A percentile compares a stretch with the other conserved stretches of the same genome.
Evolutionary conservation across 2,888 invertebrate species (phyloP).

Genomic region (Eristalis tenax): DNA sequence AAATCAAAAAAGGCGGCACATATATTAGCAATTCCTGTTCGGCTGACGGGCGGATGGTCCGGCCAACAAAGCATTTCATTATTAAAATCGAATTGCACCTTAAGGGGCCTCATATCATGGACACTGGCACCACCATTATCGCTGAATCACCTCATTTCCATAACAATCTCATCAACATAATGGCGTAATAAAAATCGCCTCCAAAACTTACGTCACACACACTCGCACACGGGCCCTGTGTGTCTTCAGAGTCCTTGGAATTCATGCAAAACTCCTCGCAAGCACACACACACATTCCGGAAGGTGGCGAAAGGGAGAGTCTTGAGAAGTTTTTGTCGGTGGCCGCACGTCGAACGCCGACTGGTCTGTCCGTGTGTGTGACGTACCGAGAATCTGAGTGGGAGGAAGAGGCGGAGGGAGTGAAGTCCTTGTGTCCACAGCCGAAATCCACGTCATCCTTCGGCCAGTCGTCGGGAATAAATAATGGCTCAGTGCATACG

Average conservation of each 20-base stretch:
- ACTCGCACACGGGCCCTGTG: constrained; percentile 8
- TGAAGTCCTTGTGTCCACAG: constrained; percentile 36
- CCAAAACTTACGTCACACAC: constrained; percentile 54
- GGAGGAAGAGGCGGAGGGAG: neutral
- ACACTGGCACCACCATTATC: constrained; percentile 45
- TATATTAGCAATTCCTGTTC: constrained; percentile 27
- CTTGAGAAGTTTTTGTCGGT: constrained; percentile 30
- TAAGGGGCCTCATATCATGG: constrained; percentile 48
- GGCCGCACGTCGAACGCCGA: constrained; percentile 58
- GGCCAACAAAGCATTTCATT: constrained; percentile 47
- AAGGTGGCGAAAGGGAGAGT: neutral
- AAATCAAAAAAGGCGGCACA: constrained; percentile 45
- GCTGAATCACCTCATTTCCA: constrained; percentile 70
- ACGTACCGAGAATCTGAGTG: constrained; percentile 11
- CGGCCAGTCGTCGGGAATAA: constrained; percentile 34
- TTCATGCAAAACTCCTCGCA: constrained; percentile 46
- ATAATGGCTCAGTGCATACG: constrained; percentile 68
- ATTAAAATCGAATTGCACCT: constrained; percentile 70
- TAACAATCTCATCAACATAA: constrained; percentile 71
- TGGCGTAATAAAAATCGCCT: constrained; percentile 71
- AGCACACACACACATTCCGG: constrained; percentile 23
- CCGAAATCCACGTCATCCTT: constrained; percentile 14
- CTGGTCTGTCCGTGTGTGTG: constrained; percentile 42
- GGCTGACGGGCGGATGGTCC: neutral
- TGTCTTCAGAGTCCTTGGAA: constrained; percentile 40